Conservation (phyloP, 2,888 invertebrate genomes). For the Celastrina argiolus region DNA sequence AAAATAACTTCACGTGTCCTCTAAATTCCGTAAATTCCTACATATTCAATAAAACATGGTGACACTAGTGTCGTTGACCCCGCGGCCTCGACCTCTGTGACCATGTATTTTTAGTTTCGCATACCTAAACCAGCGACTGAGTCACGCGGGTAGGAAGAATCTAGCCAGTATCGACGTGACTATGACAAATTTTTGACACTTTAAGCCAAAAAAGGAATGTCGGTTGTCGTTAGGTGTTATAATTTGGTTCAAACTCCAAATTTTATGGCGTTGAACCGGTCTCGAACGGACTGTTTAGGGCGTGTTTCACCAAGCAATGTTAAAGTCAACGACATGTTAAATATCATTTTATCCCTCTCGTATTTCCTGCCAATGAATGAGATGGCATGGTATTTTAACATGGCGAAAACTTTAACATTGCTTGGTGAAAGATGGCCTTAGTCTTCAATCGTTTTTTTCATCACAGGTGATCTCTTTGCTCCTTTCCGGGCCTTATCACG, state of each 20-base stretch:
- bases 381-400: no score
- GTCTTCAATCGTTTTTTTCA: no score
- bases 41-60: not conserved
- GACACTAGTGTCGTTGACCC: conserved; percentile 30
- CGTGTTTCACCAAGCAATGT: no score
- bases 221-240: conserved; percentile 2
- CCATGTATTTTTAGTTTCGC: conserved; percentile 26
- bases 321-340: no score
- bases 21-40: not conserved
- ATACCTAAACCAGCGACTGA: conserved; percentile 15
- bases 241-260: not conserved
- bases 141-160: conserved; percentile 7
- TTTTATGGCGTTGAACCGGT: not conserved
- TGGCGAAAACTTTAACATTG: no score
- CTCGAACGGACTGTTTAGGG: no score
- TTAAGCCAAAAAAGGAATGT: not conserved
- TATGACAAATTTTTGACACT: not conserved
- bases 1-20: no score
- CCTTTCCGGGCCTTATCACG: no score
- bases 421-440: no score
- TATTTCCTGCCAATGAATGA: no score
- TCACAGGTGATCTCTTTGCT: no score
- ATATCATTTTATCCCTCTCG: no score
- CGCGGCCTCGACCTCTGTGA: conserved; percentile 33
- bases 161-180: not conserved